Conservation (phyloP, 1,140 invertebrate genomes). For the Listronotus oregonensis region DNA sequence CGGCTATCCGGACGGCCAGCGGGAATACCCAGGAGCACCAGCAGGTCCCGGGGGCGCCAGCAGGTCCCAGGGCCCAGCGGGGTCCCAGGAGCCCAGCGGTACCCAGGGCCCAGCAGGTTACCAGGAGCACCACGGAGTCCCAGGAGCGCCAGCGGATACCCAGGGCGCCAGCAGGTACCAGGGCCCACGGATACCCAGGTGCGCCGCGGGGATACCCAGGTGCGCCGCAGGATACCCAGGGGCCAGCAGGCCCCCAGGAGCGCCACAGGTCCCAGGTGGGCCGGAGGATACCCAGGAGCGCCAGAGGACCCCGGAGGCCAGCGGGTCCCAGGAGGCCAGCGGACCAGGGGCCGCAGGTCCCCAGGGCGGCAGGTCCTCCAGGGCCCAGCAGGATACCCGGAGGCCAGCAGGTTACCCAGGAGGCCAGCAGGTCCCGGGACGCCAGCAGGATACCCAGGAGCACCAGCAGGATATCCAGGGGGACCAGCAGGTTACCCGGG, state of each 20-base stretch:
- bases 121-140: too few relatives aligned
- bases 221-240: constrained; percentile 32
- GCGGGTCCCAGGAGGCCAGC: neutral
- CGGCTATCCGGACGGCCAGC: neutral
- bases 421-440: neutral
- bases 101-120: too few relatives aligned
- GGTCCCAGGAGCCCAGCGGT: neutral
- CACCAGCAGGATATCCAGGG: constrained; percentile 10
- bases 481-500: constrained; percentile 18
- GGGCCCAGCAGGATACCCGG: neutral
- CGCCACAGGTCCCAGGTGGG: neutral
- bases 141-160: too few relatives aligned
- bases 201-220: constrained; percentile 8
- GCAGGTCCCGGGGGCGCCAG: neutral
- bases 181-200: constrained; percentile 27
- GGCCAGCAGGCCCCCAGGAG: constrained; percentile 7
- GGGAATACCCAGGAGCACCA: constrained; percentile 3
- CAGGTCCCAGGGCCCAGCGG: neutral
- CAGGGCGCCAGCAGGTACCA: constrained; percentile 4
- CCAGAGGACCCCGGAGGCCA: neutral
- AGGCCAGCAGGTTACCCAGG: neutral
- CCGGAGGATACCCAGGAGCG: neutral
- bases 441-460: constrained; percentile 9
- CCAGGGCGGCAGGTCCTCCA: too few relatives aligned
- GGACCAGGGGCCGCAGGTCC: neutral